These are phyloP conservation scores for Aplidium turbinatum DNA, from an alignment of 23 tunicate genomes.

Conservation along the genomic window DNA sequence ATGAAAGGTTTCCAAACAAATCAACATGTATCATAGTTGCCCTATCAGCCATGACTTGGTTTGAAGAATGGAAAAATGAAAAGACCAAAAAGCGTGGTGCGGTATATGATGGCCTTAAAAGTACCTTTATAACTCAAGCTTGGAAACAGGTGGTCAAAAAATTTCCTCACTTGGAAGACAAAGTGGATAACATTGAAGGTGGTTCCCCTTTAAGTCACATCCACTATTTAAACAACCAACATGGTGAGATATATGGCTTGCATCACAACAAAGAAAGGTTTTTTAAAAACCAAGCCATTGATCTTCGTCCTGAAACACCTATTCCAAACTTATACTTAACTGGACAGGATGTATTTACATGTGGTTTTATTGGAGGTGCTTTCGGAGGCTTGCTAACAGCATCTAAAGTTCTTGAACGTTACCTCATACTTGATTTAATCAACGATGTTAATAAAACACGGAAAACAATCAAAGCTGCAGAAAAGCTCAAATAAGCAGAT, in stretches of 20 bases:
- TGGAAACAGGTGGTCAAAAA: conserved; percentile 53
- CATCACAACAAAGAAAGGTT: conserved; percentile 70
- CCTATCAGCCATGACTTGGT: conserved; percentile 60
- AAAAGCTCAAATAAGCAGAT: not conserved
- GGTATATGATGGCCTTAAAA: conserved; percentile 54
- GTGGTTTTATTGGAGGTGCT: conserved; percentile 69
- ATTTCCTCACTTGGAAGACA: conserved; percentile 70
- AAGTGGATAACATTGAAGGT: conserved; percentile 55
- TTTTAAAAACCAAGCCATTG: conserved; percentile 39
- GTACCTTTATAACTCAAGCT: conserved; percentile 60
- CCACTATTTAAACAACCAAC: conserved; percentile 58
- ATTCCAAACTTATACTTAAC: conserved; percentile 66
- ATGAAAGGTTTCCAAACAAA: conserved; percentile 68
- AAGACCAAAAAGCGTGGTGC: conserved; percentile 42
- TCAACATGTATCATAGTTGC: conserved; percentile 80
- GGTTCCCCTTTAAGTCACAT: conserved; percentile 81
- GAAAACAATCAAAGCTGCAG: no score
- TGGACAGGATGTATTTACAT: conserved; percentile 41
- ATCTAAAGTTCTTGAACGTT: conserved; percentile 51
- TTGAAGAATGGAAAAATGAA: conserved; percentile 71
- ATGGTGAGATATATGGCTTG: conserved; percentile 89
- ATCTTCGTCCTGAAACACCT: conserved; percentile 55
- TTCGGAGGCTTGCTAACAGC: conserved; percentile 66
- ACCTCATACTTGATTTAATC: conserved; percentile 39
- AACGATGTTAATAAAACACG: conserved; percentile 31